Conservation (phyloP, 2,113 vertebrate species). For the Emydocephalus ijimae region DNA sequence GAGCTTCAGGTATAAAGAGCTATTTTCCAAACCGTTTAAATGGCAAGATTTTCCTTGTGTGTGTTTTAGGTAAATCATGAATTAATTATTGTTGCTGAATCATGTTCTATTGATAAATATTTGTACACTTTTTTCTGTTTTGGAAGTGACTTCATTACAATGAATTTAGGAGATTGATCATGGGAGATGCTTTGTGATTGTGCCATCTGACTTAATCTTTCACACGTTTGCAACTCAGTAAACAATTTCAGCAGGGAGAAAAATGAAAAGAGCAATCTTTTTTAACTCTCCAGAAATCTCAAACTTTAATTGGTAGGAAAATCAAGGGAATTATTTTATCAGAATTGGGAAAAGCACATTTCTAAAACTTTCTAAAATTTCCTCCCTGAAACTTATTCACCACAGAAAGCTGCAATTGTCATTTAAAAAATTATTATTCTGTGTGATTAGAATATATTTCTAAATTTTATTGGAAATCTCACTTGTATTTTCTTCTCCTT, state of each 20-base stretch:
- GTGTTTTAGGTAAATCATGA: neutral
- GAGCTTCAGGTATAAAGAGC: slow-evolving; percentile 72
- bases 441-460: neutral
- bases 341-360: neutral
- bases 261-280: neutral
- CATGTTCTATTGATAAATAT: neutral
- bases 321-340: neutral
- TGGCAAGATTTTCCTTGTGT: neutral
- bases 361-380: neutral
- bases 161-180: neutral
- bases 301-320: neutral
- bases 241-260: neutral
- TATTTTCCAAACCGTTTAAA: slow-evolving; percentile 37
- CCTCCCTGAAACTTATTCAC: neutral
- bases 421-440: neutral
- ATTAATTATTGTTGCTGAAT: neutral
- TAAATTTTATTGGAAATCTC: neutral
- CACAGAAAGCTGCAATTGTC: neutral
- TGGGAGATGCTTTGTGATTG: neutral
- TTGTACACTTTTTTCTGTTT: neutral
- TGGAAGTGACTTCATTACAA: neutral
- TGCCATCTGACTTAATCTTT: neutral
- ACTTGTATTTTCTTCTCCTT: neutral
- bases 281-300: neutral
- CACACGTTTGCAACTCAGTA: neutral